Conservation (phyloP, 2,113 vertebrate genomes). For the Lampris incognitus region DNA sequence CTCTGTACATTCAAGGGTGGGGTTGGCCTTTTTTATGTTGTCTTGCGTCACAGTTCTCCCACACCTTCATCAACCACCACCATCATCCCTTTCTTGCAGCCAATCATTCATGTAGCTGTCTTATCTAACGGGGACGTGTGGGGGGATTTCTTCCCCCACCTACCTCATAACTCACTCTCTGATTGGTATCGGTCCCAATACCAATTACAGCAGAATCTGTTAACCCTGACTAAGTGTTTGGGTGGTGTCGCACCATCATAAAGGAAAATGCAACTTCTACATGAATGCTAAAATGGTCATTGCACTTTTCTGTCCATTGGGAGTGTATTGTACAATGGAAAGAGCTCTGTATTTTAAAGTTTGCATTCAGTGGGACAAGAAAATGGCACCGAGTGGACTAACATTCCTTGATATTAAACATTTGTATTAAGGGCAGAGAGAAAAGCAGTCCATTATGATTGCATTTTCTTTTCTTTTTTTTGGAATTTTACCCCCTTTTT, state of each 20-base stretch:
- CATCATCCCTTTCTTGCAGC: constrained; percentile 37
- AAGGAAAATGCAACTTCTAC: neutral
- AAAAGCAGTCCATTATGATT: constrained; percentile 16
- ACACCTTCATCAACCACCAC: constrained; percentile 51
- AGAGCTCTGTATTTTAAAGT: neutral
- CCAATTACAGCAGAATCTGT: constrained; percentile 23
- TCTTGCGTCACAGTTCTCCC: constrained; percentile 47
- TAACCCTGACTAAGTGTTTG: constrained; percentile 25
- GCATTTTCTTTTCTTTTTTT: neutral
- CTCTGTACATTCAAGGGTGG: constrained; percentile 30
- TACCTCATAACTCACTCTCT: constrained; percentile 25
- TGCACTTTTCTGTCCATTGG: neutral
- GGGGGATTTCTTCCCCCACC: constrained; percentile 10
- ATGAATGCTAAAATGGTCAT: neutral
- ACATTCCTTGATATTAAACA: constrained; percentile 7
- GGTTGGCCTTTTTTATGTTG: constrained; percentile 33
- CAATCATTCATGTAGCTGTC: constrained; percentile 63
- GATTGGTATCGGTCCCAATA: constrained; percentile 4
- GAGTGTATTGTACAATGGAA: neutral
- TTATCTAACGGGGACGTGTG: constrained; percentile 43
- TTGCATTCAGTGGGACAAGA: neutral
- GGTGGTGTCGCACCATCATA: neutral
- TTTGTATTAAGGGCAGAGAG: constrained; percentile 4
- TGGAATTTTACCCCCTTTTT: too few species aligned
- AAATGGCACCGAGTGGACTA: neutral